Percentiles rank a stretch among this genome's conserved stretches.
These are phyloP conservation scores for Lepidurus couesii DNA, from an alignment of 1,140 invertebrate genomes.

Conservation along the genomic window DNA sequence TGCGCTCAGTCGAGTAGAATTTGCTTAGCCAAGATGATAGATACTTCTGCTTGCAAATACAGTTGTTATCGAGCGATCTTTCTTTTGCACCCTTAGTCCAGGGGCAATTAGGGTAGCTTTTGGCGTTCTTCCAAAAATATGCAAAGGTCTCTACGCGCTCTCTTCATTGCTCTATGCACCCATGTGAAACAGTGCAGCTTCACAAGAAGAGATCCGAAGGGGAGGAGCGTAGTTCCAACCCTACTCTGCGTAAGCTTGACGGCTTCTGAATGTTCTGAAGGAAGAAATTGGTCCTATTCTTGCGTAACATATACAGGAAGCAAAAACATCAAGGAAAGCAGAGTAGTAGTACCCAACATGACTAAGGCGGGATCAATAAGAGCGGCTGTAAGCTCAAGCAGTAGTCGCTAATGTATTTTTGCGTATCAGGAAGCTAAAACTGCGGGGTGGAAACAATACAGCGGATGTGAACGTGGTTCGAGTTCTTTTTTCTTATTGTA, in stretches of 20 bases:
- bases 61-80: background rate
- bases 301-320: background rate
- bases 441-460: background rate
- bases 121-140: background rate
- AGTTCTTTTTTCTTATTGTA: background rate
- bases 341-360: background rate
- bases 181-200: slow-evolving; percentile 9
- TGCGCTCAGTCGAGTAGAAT: background rate
- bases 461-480: background rate
- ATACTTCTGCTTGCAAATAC: slow-evolving; percentile 4
- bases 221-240: background rate
- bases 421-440: background rate
- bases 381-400: background rate
- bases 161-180: background rate
- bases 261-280: background rate
- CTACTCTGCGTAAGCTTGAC: slow-evolving; percentile 10
- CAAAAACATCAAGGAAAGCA: background rate
- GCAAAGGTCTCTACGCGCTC: background rate
- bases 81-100: background rate
- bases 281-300: background rate
- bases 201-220: background rate
- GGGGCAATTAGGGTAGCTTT: background rate
- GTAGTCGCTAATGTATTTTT: slow-evolving; percentile 6
- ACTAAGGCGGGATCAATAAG: slow-evolving; percentile 3
- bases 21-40: background rate